Conservation (phyloP, 2,797 vertebrate species). For the Pogoniulus pusillus region DNA sequence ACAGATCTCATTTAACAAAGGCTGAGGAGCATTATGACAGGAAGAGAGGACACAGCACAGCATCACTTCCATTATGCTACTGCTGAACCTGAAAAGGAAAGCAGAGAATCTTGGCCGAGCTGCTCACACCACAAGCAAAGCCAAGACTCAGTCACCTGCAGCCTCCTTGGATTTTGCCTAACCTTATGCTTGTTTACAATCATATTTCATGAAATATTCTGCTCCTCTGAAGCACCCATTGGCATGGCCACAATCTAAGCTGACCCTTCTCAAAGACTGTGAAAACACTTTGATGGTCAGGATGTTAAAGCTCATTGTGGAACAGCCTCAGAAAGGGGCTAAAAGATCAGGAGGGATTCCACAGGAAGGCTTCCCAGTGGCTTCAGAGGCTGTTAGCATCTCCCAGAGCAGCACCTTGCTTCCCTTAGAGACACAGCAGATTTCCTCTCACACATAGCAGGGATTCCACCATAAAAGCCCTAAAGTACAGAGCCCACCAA, state of each 20-base stretch:
- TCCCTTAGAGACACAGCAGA: too few relatives aligned
- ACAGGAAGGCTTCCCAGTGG: too few relatives aligned
- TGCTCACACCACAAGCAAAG: background rate
- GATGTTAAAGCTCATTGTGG: too few relatives aligned
- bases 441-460: too few relatives aligned
- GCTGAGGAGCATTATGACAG: background rate
- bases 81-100: background rate
- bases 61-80: background rate
- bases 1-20: background rate
- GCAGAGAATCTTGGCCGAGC: background rate
- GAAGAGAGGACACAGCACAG: background rate
- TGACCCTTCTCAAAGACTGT: background rate
- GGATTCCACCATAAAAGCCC: background rate
- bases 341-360: too few relatives aligned
- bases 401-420: too few relatives aligned
- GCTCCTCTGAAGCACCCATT: background rate
- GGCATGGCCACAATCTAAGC: background rate
- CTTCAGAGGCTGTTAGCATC: too few relatives aligned
- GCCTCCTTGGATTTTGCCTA: background rate
- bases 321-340: background rate
- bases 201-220: background rate
- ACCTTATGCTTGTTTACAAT: background rate
- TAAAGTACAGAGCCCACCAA: background rate
- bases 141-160: background rate
- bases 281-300: background rate